phyloP scores from a whole-genome alignment of 2,888 invertebrate genomes.

The Cataglyphis albicans region DNA sequence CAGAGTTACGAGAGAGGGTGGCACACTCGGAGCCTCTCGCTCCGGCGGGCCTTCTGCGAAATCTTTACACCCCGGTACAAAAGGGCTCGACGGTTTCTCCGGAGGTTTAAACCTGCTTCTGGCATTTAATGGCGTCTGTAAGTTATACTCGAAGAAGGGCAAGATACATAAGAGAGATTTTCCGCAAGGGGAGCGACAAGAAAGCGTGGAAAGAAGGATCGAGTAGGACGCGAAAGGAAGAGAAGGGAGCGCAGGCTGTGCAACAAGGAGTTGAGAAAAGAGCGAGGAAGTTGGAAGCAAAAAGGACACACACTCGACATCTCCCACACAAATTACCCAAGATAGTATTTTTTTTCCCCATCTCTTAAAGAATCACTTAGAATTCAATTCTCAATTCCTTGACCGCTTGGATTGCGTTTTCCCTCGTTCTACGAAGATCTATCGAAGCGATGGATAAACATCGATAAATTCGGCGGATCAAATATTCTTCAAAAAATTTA shows the following conservation, averaged over 20 bases:
- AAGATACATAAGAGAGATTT: constrained; percentile 40
- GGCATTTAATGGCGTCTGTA: constrained; percentile 79
- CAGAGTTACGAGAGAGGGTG: constrained; percentile 62
- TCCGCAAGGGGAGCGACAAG: constrained; percentile 3
- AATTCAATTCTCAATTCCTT: constrained; percentile 79
- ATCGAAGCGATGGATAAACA: constrained; percentile 73
- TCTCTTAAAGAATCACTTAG: constrained; percentile 80
- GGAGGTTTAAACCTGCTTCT: constrained; percentile 76
- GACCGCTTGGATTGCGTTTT: constrained; percentile 47
- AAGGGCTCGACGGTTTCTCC: constrained; percentile 65
- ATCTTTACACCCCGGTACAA: constrained; percentile 75
- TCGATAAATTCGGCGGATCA: constrained; percentile 71
- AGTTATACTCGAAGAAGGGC: constrained; percentile 71
- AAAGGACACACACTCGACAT: constrained; percentile 77
- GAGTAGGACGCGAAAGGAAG: not conserved
- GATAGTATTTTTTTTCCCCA: constrained; percentile 69
- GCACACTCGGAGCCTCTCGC: constrained; percentile 48
- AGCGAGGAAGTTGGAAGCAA: constrained; percentile 49
- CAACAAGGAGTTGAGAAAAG: constrained; percentile 34
- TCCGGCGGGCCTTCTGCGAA: constrained; percentile 62
- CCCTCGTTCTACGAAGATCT: constrained; percentile 3
- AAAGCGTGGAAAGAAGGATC: constrained; percentile 45
- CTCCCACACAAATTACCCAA: constrained; percentile 82
- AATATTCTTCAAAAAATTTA: constrained; percentile 67
- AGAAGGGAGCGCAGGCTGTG: constrained; percentile 20